Evolutionary conservation across 2,797 vertebrate species (phyloP).

Genomic region (Halcyon leucocephala): DNA sequence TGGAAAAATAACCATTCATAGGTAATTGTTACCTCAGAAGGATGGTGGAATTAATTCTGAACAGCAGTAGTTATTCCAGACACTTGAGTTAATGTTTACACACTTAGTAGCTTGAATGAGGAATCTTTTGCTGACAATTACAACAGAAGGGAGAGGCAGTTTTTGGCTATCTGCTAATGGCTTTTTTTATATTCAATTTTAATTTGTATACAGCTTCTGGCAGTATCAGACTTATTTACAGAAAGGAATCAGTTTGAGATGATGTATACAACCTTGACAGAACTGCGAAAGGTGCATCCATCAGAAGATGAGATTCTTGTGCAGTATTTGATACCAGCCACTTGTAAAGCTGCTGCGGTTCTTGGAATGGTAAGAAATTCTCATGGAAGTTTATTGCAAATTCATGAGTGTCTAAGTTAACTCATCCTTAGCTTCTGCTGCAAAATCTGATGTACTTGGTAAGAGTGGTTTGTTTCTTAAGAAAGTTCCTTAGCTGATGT

Average conservation of each 20-base stretch:
- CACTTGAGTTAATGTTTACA: neutral
- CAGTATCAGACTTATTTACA: constrained; percentile 97
- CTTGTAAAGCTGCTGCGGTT: constrained; percentile 96
- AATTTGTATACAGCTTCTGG: constrained; percentile 85
- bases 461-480: neutral
- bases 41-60: neutral
- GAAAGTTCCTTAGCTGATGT: neutral
- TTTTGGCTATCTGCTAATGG: neutral
- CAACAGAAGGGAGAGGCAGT: neutral
- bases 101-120: neutral
- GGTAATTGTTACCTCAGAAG: neutral
- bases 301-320: constrained; percentile 95
- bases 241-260: constrained; percentile 98
- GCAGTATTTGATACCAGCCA: constrained; percentile 95
- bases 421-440: neutral
- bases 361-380: constrained; percentile 93
- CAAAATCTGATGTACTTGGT: neutral
- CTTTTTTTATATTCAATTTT: neutral
- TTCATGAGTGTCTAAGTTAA: neutral
- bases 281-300: constrained; percentile 93
- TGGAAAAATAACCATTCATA: neutral
- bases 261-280: constrained; percentile 94
- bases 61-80: neutral
- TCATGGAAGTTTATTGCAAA: neutral
- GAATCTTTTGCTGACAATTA: neutral